These are phyloP conservation scores for Pomacea canaliculata DNA, from an alignment of 2,888 invertebrate genomes.

Conservation along the genomic window DNA sequence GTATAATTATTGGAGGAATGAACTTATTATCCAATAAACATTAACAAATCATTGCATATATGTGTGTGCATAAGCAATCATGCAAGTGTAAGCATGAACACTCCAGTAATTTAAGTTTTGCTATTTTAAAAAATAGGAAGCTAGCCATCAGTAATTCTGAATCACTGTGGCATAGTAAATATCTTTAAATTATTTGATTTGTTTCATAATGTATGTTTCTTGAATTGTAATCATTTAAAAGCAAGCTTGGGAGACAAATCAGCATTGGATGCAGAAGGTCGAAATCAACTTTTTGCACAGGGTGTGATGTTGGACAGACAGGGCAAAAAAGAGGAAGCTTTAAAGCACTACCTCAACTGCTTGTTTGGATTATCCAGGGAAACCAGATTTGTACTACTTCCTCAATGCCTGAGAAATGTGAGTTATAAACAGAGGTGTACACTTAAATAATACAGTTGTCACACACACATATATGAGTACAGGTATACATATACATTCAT, in stretches of 20 bases:
- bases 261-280: conserved; percentile 37
- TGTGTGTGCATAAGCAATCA: too few species aligned
- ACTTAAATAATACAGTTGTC: neutral
- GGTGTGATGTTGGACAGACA: conserved; percentile 49
- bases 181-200: too few species aligned
- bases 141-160: too few species aligned
- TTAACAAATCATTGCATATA: too few species aligned
- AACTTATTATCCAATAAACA: too few species aligned
- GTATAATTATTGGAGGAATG: too few species aligned
- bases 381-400: conserved; percentile 56
- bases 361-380: conserved; percentile 51
- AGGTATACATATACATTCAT: neutral
- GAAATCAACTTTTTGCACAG: conserved; percentile 55
- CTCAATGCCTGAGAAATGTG: conserved; percentile 65
- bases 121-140: too few species aligned
- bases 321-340: conserved; percentile 48
- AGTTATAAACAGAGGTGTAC: conserved; percentile 30
- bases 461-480: neutral
- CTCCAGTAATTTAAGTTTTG: too few species aligned
- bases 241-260: conserved; percentile 38
- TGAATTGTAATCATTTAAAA: too few species aligned
- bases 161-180: too few species aligned
- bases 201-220: too few species aligned
- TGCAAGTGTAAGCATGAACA: too few species aligned
- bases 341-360: conserved; percentile 61